A percentile compares a stretch with the other conserved stretches of the same genome.
Evolutionary conservation across 2,797 vertebrate genomes (phyloP).

Genomic region (Falco biarmicus): DNA sequence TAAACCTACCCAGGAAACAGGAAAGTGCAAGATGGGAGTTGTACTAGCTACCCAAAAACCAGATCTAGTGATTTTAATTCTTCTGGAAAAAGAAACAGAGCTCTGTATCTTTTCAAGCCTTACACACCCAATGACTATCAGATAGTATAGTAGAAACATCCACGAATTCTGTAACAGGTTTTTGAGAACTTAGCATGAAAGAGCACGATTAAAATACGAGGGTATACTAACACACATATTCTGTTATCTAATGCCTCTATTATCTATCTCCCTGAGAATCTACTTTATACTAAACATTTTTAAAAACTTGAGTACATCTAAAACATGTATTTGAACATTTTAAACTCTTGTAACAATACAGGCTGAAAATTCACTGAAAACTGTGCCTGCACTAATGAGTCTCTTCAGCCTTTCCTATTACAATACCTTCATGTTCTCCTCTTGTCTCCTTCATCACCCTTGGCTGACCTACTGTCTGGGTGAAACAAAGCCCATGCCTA

Average conservation of each 20-base stretch:
- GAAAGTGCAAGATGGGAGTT: background rate
- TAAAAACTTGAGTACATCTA: background rate
- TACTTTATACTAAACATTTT: rapidly evolving
- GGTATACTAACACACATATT: background rate
- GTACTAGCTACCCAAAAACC: background rate
- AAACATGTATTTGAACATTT: background rate
- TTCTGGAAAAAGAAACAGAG: background rate
- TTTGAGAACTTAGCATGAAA: background rate
- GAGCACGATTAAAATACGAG: background rate
- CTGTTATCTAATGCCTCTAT: background rate
- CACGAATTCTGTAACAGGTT: background rate
- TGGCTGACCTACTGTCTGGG: background rate
- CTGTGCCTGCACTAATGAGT: background rate
- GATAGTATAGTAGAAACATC: background rate
- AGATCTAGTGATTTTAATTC: background rate
- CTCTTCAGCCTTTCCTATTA: background rate
- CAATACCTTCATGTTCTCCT: background rate
- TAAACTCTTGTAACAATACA: background rate
- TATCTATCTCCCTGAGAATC: background rate
- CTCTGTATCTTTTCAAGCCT: background rate
- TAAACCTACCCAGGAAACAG: background rate
- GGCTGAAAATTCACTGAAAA: background rate
- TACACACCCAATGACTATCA: background rate
- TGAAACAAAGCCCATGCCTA: background rate
- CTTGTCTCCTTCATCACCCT: background rate